These are phyloP conservation scores for Caenorhabditis drosophilae DNA, from an alignment of 2,888 invertebrate species.

Conservation along the genomic window DNA sequence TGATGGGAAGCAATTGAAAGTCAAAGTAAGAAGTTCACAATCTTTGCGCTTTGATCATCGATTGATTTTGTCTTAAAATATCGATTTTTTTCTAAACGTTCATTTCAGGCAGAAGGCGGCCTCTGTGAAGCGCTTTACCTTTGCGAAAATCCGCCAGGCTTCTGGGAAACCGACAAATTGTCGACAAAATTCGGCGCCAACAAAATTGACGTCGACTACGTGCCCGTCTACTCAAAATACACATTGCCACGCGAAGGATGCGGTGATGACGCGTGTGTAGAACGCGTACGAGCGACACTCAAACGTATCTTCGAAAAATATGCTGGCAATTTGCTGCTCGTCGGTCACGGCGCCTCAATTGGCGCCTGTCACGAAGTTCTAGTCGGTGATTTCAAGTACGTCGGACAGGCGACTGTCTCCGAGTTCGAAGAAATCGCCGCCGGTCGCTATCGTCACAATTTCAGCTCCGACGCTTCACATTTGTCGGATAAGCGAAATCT, in stretches of 20 bases:
- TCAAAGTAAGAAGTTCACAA: constrained; percentile 46
- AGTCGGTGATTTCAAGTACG: constrained; percentile 59
- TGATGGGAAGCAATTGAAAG: constrained; percentile 44
- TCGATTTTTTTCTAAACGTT: background rate
- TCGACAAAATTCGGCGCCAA: constrained; percentile 53
- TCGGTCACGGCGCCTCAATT: constrained; percentile 66
- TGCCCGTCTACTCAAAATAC: constrained; percentile 56
- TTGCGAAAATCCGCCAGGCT: constrained; percentile 59
- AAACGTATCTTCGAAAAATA: constrained; percentile 52
- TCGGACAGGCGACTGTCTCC: constrained; percentile 61
- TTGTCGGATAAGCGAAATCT: constrained; percentile 60
- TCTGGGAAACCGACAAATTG: constrained; percentile 53
- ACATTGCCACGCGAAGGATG: constrained; percentile 54
- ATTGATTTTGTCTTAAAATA: background rate
- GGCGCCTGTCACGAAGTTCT: constrained; percentile 64
- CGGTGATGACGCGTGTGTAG: constrained; percentile 64
- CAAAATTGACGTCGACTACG: constrained; percentile 57
- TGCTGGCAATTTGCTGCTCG: constrained; percentile 52
- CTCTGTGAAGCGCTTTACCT: constrained; percentile 62
- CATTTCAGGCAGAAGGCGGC: constrained; percentile 56
- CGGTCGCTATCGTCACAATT: constrained; percentile 47
- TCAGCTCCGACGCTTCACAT: constrained; percentile 55
- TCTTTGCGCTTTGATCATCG: background rate
- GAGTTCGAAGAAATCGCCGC: constrained; percentile 50
- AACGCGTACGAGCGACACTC: constrained; percentile 52